Base-by-base conservation (phyloP, 1,140 invertebrate genomes). In the Augochlora pura region DNA sequence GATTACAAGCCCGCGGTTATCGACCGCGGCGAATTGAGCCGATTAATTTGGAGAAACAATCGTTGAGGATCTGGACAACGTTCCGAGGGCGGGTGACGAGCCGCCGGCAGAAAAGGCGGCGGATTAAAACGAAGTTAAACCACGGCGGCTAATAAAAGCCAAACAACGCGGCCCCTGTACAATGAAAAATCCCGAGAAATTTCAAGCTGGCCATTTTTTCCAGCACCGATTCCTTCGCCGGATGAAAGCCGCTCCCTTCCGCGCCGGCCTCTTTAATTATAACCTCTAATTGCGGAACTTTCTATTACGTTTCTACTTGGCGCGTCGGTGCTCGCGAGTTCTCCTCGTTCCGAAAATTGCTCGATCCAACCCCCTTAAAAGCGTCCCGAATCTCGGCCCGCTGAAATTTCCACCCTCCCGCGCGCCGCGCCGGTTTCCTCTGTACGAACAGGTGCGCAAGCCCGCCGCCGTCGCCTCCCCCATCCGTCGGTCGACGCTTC, bases 261-360 rank as follows among this genome's bases (percentile, higher is more conserved):
- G 49, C 16, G 18, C 42, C 39, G 6, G 21, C 49, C 49, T 52
- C 46, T 76, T 71, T 72, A 83, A 83, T 83, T 71, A 76, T 76
- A 76, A 59, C 57, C 73, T 60, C 54, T 84, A 80, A 85, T 84
- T 75, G 57, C 78, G 75, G 63, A 80, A 84, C 63, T 85, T 85
- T 77, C 39, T 64, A 80, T 85, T 66, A 80, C 59, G 49, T 72
- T 77, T 38, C 68, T 59, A 39, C 39, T 59, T 12, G 12, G 64
- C 57, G 39, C 32, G 32, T 32, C 32, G n/a, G n/a, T 21, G 32
- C 16, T n/a, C 32, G 54, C 21, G 32, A 60, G 23, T 57, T 62
- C 38, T 38, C n/a, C 38, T 57, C 54, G 38, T 62, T 46, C 59
- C 38, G 32, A 67, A 67, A 67, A 60, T 73, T 49, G 60, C 5